These are phyloP conservation scores for Talpa occidentalis DNA, from an alignment of 2,113 vertebrate genomes.

Conservation along the genomic window DNA sequence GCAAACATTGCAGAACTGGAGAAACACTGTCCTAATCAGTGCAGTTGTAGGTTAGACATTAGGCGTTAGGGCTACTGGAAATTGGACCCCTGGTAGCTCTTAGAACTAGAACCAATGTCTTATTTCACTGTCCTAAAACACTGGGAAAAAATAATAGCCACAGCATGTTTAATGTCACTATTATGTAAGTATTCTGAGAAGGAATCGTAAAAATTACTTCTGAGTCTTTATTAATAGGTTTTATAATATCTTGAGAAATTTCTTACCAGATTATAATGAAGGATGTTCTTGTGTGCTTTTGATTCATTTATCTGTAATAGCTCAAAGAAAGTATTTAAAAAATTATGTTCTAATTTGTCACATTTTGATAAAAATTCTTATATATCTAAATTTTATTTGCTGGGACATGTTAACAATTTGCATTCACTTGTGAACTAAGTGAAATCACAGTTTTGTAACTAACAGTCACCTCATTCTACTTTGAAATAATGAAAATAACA, in stretches of 20 bases:
- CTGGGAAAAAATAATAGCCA: conserved; percentile 74
- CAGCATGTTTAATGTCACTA: conserved; percentile 78
- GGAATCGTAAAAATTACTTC: conserved; percentile 72
- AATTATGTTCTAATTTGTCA: conserved; percentile 67
- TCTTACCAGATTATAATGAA: conserved; percentile 77
- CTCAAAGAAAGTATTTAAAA: neutral
- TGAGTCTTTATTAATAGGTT: conserved; percentile 80
- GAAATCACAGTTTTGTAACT: conserved; percentile 71
- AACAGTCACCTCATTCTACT: conserved; percentile 69
- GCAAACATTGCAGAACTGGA: conserved; percentile 54
- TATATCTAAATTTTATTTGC: conserved; percentile 69
- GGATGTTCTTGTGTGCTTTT: conserved; percentile 58
- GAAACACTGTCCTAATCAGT: conserved; percentile 72
- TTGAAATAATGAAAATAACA: conserved; percentile 73
- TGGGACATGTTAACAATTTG: conserved; percentile 55
- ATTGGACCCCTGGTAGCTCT: conserved; percentile 80
- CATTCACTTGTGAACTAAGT: conserved; percentile 45
- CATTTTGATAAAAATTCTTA: conserved; percentile 57
- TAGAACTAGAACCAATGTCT: conserved; percentile 71
- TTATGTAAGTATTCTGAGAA: conserved; percentile 65
- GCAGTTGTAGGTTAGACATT: conserved; percentile 70
- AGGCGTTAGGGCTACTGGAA: conserved; percentile 76
- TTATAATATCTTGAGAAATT: conserved; percentile 81
- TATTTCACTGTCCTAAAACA: conserved; percentile 76
- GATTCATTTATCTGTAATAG: conserved; percentile 41